Conservation (phyloP, 2,888 invertebrate species). For the Dryocosmus kuriphilus region DNA sequence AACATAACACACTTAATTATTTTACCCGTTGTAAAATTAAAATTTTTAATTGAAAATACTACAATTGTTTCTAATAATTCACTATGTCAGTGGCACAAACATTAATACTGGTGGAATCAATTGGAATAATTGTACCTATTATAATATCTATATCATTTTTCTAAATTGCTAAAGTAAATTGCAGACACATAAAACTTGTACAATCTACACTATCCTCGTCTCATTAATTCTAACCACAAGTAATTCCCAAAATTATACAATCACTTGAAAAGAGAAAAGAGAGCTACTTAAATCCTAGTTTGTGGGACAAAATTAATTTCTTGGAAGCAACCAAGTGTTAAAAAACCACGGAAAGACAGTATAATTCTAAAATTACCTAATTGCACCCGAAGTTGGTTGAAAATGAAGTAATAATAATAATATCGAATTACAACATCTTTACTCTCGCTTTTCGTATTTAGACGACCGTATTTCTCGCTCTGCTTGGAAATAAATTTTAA, state of each 20-base stretch:
- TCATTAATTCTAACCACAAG: background rate
- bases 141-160: background rate
- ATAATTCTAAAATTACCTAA: conserved; percentile 8
- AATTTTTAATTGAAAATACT: background rate
- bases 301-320: conserved; percentile 17
- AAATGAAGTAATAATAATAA: conserved; percentile 7
- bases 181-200: background rate
- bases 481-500: background rate
- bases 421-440: background rate
- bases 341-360: conserved; percentile 7
- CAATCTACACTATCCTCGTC: background rate
- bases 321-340: conserved; percentile 6
- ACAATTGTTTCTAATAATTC: background rate
- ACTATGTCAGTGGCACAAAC: background rate
- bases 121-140: too few species aligned
- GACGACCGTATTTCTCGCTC: background rate
- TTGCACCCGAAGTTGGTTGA: conserved; percentile 6
- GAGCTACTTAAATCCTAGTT: background rate
- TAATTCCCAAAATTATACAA: conserved; percentile 10
- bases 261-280: background rate
- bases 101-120: too few species aligned
- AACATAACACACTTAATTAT: background rate
- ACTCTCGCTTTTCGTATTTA: background rate
- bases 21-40: background rate
- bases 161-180: background rate